A percentile compares a stretch with the other conserved stretches of the same genome.
Conservation (phyloP, 2,888 invertebrate species). For the Netelia virgata region DNA sequence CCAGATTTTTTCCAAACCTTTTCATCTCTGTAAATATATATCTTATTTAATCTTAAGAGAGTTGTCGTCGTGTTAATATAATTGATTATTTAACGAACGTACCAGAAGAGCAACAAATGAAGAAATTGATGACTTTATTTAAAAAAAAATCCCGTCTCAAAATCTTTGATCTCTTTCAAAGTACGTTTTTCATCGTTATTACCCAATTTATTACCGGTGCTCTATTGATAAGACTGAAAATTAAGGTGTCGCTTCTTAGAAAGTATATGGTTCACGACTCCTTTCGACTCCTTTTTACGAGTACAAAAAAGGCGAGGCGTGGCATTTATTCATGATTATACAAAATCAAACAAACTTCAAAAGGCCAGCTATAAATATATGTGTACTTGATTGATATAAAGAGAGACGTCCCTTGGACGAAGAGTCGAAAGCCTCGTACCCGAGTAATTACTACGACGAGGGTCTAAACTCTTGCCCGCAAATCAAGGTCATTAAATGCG, state of each 20-base stretch:
- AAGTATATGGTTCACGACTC: neutral
- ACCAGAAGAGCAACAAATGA: too few species aligned
- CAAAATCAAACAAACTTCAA: neutral
- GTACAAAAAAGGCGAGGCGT: neutral
- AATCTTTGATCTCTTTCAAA: too few species aligned
- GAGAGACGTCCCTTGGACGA: neutral
- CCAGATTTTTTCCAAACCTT: neutral
- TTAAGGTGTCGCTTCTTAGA: neutral
- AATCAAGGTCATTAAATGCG: conserved; percentile 12
- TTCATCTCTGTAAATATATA: too few species aligned
- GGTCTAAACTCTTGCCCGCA: conserved; percentile 5
- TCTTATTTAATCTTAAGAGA: too few species aligned
- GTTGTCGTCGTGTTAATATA: too few species aligned
- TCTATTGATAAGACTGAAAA: conserved; percentile 23
- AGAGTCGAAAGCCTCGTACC: neutral
- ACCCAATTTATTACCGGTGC: conserved; percentile 15
- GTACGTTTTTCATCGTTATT: neutral
- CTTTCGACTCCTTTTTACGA: neutral
- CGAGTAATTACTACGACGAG: conserved; percentile 41
- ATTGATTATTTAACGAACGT: too few species aligned
- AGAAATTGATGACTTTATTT: too few species aligned
- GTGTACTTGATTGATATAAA: neutral
- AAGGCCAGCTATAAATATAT: neutral
- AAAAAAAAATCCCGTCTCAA: too few species aligned
- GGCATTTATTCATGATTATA: neutral